Evolutionary conservation across 1,140 invertebrate species (phyloP), one percentile per base, ranked within the genome.

Genomic region (Euborellia annulipes): DNA sequence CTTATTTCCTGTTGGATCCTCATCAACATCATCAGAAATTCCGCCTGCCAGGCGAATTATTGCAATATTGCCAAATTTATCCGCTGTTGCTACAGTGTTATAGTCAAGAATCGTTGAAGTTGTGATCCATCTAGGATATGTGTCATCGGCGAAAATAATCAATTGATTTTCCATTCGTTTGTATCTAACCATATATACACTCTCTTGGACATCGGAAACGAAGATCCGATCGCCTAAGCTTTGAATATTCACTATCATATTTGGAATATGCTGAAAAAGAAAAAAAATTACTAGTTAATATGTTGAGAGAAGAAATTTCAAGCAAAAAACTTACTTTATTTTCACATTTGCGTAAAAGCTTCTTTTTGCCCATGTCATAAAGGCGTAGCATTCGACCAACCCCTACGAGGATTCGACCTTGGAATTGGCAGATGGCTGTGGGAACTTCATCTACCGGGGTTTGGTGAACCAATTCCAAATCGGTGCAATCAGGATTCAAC

Each of bases 41-140:
- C 88, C 88, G 41, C 78, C 74, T 1, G 93, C 87, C 22, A 98
- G 62, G 16, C 95, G 72, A 51, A 83, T 68, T 49, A 97, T 76
- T 45, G 82, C 76, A 51, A 99, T 75, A 60, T 97, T 98, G n/a
- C 95, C 96, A 75, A 98, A 99, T 64, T 98, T 98, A 62, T 99
- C 96, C 2, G 88, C 89, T 27, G 86, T 81, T 0, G 92, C 93
- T 18, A 97, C 79, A 2, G 95, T 98, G 56, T 95, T 88, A 55
- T 95, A 98, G 68, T 99, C 96, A 13, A 99, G 63, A n/a, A 98
- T 69, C 53, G 81, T 82, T 0, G 85, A 85, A 22, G 84, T 81
- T 0, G 93, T 97, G 2, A 98, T 80, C 87, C 90, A 98, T 41
- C 94, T 70, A 0, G 95, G 95, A 67, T 89, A 85, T 0, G 91